Base-by-base conservation (phyloP, 1,140 invertebrate species). In the Luehdorfia chinensis region DNA sequence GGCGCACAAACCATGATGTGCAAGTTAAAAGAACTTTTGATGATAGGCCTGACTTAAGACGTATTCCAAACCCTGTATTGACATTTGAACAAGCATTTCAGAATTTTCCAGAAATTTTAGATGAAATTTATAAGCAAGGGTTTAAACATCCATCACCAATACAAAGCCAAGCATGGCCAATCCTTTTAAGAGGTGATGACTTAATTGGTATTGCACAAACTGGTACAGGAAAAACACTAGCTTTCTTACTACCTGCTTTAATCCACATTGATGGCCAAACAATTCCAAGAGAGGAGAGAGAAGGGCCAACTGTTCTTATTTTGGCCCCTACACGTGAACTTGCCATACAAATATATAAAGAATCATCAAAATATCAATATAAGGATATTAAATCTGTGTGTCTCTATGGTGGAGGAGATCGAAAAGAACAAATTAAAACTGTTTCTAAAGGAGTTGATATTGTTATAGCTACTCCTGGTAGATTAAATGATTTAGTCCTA, bases 181-280 rank as follows among this genome's bases (percentile, higher is more conserved):
- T 97, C 53, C 81, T 97, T 0, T 70, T 98, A 3, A 91, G 91
- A 63, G 96, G 96, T 0, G 89, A 93, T 65, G 96, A 97, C 84
- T 81, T 97, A 61, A 97, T 97, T 81, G 96, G 96, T 8, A 97
- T 98, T 50, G 96, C 97, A 0, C 96, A 97, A 86, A 96, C 95
- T 15, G 95, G 95, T 47, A 97, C 96, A 18, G 96, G 96, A 58
- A 94, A 94, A 88, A 98, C 97, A 0, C 80, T 98, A 23, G 96
- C 96, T 0, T 98, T 98, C 69, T 78, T 98, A 0, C 70, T 98
- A 18, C 97, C 97, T 19, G 96, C 96, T 8, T 89, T 98, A 30
- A 93, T 97, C 59, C 95, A 97, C 65, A 96, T 96, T 37, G 94
- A 96, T 52, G 90, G 89, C 23, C 97, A 98, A 87, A 73, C 89